Conservation (phyloP, 2,888 invertebrate genomes). For the Mimumesa dahlbomi region DNA sequence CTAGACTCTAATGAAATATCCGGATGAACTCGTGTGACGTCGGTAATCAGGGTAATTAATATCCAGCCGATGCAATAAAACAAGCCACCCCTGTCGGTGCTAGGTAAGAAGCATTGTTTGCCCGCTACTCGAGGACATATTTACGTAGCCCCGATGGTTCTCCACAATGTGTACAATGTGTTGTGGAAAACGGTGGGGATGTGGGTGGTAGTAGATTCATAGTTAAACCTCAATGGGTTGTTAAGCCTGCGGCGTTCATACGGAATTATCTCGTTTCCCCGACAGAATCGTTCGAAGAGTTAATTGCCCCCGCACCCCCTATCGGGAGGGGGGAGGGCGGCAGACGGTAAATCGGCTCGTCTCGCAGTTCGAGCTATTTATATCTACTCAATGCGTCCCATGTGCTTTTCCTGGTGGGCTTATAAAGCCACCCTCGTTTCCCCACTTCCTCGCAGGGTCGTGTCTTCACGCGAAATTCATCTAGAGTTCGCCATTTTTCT, state of each 20-base stretch:
- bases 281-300: constrained; percentile 48
- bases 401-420: constrained; percentile 36
- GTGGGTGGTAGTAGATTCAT: constrained; percentile 28
- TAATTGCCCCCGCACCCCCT: constrained; percentile 53
- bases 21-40: no score
- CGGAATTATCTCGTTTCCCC: constrained; percentile 64
- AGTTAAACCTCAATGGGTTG: constrained; percentile 56
- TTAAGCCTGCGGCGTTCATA: constrained; percentile 63
- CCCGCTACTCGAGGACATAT: constrained; percentile 11
- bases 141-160: constrained; percentile 1
- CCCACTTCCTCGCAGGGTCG: not conserved
- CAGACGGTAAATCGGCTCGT: constrained; percentile 4
- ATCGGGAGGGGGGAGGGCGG: not conserved
- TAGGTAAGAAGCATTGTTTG: no score
- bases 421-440: constrained; percentile 9
- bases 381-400: constrained; percentile 58
- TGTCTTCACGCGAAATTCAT: not conserved
- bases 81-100: no score
- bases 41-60: no score
- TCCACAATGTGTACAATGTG: constrained; percentile 4
- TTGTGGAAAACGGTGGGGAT: not conserved
- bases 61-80: no score
- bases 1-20: no score
- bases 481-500: not conserved
- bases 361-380: constrained; percentile 54